phyloP scores from a whole-genome alignment of 2,113 vertebrate species.

The Orcinus orca region DNA sequence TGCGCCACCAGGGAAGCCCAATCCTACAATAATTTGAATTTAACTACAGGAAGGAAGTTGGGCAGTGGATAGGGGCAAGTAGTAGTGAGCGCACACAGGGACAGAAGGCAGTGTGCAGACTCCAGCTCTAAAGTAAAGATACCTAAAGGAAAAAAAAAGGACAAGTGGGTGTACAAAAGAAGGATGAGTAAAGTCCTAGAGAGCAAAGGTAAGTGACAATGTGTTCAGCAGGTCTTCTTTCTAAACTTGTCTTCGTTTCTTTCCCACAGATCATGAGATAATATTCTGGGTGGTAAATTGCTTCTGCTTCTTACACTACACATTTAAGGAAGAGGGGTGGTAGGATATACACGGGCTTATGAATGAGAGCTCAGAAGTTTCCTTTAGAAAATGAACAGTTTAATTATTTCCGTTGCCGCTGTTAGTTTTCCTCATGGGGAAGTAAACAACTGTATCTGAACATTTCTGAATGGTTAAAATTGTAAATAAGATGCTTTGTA shows the following conservation, averaged over 20 bases:
- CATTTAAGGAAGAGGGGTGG: neutral
- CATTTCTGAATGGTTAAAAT: slow-evolving; percentile 11
- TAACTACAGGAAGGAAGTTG: neutral
- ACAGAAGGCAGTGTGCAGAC: neutral
- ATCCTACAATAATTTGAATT: neutral
- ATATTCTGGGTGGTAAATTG: neutral
- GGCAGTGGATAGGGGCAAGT: neutral
- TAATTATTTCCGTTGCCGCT: neutral
- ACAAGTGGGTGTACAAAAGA: neutral
- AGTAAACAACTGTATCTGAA: neutral
- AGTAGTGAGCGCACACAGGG: neutral
- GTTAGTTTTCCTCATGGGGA: neutral
- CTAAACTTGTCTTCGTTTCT: neutral
- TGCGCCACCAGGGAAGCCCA: too few species aligned
- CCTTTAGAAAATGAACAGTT: slow-evolving; percentile 10
- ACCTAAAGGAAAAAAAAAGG: neutral
- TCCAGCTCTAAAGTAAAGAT: neutral
- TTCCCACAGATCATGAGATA: neutral
- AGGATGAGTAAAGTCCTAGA: neutral
- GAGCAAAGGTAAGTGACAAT: neutral
- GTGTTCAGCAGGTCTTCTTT: neutral
- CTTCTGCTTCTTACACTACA: neutral
- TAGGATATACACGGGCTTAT: neutral
- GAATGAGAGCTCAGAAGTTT: neutral
- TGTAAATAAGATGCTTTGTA: slow-evolving; percentile 15